phyloP scores from a whole-genome alignment of 1,140 invertebrate species.

The Onthophagus taurus region DNA sequence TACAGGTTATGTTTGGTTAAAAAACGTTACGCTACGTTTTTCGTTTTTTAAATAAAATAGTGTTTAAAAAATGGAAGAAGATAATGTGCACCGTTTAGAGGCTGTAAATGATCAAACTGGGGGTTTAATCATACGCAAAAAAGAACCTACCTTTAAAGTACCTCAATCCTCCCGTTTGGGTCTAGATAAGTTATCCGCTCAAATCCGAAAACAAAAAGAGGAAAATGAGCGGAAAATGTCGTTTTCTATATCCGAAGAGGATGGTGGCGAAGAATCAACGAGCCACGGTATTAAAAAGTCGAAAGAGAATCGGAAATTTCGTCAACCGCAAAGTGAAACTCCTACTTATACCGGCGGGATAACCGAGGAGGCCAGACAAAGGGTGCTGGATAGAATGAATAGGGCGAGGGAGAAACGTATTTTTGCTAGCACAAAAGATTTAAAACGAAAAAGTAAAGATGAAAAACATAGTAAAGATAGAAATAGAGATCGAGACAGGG shows the following conservation, averaged over 20 bases:
- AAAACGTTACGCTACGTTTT: too few relatives aligned
- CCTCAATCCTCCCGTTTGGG: slow-evolving; percentile 74
- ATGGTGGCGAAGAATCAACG: slow-evolving; percentile 39
- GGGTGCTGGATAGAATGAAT: slow-evolving; percentile 55
- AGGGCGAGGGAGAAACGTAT: slow-evolving; percentile 40
- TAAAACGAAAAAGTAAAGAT: slow-evolving; percentile 22
- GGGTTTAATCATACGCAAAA: slow-evolving; percentile 78
- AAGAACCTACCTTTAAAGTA: slow-evolving; percentile 62
- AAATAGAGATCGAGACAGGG: slow-evolving; percentile 35
- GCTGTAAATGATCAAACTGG: slow-evolving; percentile 64
- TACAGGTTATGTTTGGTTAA: too few relatives aligned
- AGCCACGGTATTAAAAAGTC: slow-evolving; percentile 26
- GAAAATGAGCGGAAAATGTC: slow-evolving; percentile 50
- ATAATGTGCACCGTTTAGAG: slow-evolving; percentile 68
- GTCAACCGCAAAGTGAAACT: slow-evolving; percentile 73
- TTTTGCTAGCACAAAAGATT: slow-evolving; percentile 45
- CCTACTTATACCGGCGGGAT: slow-evolving; percentile 90
- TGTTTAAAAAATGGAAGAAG: slow-evolving; percentile 34
- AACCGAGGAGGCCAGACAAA: slow-evolving; percentile 63
- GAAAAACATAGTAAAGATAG: slow-evolving; percentile 22
- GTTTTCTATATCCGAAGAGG: slow-evolving; percentile 52
- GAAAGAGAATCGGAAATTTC: slow-evolving; percentile 57
- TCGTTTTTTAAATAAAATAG: too few relatives aligned
- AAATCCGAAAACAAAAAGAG: slow-evolving; percentile 57
- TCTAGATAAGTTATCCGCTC: slow-evolving; percentile 76